Conservation (phyloP, 1,140 invertebrate species). For the Cotesia chilonis region DNA sequence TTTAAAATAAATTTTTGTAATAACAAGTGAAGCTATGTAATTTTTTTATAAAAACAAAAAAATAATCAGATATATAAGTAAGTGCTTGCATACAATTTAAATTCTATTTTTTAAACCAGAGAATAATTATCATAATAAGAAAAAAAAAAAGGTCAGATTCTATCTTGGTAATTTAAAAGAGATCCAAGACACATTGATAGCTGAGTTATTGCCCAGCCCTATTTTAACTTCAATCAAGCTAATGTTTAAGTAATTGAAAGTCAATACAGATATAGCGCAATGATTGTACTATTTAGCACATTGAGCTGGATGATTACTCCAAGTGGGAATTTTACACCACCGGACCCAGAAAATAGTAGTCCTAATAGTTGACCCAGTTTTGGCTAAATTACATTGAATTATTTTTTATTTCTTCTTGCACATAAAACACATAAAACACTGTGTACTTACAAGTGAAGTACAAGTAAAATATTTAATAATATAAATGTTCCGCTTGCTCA, state of each 20-base stretch:
- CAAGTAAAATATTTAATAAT: neutral
- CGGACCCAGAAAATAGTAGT: neutral
- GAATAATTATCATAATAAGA: neutral
- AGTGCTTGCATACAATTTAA: too few relatives aligned
- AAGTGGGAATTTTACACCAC: slow-evolving; percentile 14
- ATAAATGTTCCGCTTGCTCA: slow-evolving; percentile 14
- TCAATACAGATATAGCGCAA: slow-evolving; percentile 49
- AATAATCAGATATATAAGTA: too few relatives aligned
- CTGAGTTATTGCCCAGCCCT: slow-evolving; percentile 52
- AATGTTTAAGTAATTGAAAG: slow-evolving; percentile 63
- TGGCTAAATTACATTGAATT: too few relatives aligned
- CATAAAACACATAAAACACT: too few relatives aligned
- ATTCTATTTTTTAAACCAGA: too few relatives aligned
- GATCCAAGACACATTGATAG: slow-evolving; percentile 16
- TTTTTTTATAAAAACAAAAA: too few relatives aligned
- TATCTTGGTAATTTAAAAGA: slow-evolving; percentile 10
- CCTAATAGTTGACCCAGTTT: too few relatives aligned
- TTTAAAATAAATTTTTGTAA: too few relatives aligned
- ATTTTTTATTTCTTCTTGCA: too few relatives aligned
- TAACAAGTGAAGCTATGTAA: too few relatives aligned
- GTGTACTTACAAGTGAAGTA: too few relatives aligned
- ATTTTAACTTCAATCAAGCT: slow-evolving; percentile 60
- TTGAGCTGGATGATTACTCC: slow-evolving; percentile 2
- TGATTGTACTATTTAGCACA: slow-evolving; percentile 40
- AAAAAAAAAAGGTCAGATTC: slow-evolving; percentile 32